A percentile compares a stretch with the other conserved stretches of the same genome.
Evolutionary conservation across 2,797 vertebrate species (phyloP).

Genomic region (Amazona ochrocephala): DNA sequence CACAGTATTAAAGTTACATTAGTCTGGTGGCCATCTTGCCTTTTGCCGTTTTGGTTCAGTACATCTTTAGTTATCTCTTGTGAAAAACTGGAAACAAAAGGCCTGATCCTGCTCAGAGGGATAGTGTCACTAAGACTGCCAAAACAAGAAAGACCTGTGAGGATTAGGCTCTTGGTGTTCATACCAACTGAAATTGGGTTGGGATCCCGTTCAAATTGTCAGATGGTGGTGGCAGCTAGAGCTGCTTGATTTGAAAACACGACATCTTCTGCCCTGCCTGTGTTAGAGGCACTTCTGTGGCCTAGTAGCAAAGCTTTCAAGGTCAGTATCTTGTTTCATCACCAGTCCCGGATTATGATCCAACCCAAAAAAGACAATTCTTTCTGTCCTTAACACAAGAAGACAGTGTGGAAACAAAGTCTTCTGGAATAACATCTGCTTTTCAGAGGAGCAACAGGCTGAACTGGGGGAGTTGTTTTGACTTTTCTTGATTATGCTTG

Average conservation of each 20-base stretch:
- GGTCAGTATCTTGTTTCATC: background rate
- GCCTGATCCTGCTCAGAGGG: background rate
- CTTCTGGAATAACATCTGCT: background rate
- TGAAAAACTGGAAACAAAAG: background rate
- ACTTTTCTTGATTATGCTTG: background rate
- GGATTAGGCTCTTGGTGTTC: background rate
- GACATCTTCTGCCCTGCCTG: background rate
- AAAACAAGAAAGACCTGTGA: background rate
- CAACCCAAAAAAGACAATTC: background rate
- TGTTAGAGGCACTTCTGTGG: background rate
- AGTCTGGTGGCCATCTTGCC: background rate
- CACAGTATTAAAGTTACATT: background rate
- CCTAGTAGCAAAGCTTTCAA: background rate
- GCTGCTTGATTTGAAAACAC: slow-evolving; percentile 6
- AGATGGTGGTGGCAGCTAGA: background rate
- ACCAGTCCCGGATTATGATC: background rate
- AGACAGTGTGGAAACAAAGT: background rate
- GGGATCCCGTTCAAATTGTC: background rate
- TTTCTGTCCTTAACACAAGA: background rate
- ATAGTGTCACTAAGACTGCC: background rate
- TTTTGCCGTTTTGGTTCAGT: slow-evolving; percentile 36
- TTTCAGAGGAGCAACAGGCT: background rate
- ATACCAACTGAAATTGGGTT: background rate
- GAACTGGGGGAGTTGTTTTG: background rate
- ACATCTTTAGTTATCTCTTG: background rate